Base-by-base conservation (phyloP, 2,113 vertebrate species). In the Colaptes auratus region DNA sequence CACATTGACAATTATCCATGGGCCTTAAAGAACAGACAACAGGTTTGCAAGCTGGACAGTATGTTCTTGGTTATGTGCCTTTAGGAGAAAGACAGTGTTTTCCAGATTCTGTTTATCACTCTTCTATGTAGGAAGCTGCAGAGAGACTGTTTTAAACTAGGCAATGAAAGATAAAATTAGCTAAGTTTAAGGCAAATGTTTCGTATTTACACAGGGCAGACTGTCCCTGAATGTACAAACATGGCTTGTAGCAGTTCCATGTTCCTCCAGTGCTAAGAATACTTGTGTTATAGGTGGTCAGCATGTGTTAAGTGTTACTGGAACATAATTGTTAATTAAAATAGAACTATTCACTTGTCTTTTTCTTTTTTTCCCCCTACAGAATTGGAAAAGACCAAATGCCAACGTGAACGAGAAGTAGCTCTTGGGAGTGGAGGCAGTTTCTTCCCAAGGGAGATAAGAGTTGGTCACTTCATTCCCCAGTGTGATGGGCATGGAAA, bases 401-500 rank as follows among this genome's bases (percentile, higher is more conserved):
- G 99, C 70, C 98, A 98, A 87, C 97, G 2, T 5, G 98, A 99
- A 80, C 97, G 97, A 19, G 98, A 99, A 58, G 97, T 91, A 55
- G 31, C 98, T 48, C 94, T 98, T 16, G 94, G 95, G 33, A 69
- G 80, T 1, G 67, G 85, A 17, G 92, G 92, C 7, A 56, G 18
- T 14, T 78, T 44, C 3, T 96, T 92, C 36, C 86, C 82, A 0
- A 97, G 97, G 31, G 97, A 95, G 4, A 93, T 96, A 4, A 95
- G 94, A 35, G 50, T 82, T 3, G 97, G 97, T 25, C 96, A 98
- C 25, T 99, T 98, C 67, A 70, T 99, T 76, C 99, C 99, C 1
- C 89, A 97, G 30, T 99, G 99, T 84, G 98, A 99, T 14, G 97
- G 97, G 20, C 97, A 98, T 1, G 99, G 99, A 1, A 97, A 97